Percentiles rank a stretch among this genome's conserved stretches.
Conservation (phyloP, 2,113 vertebrate species). For the Epinephelus lanceolatus region DNA sequence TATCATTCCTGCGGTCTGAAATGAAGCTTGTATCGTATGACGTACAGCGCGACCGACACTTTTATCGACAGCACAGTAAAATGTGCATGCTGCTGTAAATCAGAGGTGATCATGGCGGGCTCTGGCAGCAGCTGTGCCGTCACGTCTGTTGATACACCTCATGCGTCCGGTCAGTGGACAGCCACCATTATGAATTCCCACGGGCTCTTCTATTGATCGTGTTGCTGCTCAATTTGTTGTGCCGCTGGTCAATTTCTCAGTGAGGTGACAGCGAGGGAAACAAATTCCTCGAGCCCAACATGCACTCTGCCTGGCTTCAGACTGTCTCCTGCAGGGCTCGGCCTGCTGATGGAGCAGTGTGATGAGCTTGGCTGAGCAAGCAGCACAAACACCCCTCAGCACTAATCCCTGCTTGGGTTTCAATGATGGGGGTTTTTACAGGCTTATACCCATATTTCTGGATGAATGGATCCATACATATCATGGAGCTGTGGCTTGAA, state of each 20-base stretch:
- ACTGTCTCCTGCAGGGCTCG: slow-evolving; percentile 22
- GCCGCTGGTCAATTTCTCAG: slow-evolving; percentile 42
- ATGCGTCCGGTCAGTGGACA: slow-evolving; percentile 13
- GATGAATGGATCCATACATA: slow-evolving; percentile 31
- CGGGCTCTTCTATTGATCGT: slow-evolving; percentile 38
- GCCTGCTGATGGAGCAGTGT: slow-evolving; percentile 54
- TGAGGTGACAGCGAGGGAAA: slow-evolving; percentile 37
- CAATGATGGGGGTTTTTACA: slow-evolving; percentile 39
- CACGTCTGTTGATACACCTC: slow-evolving; percentile 5
- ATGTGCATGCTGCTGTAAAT: slow-evolving; percentile 35
- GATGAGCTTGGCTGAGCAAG: slow-evolving; percentile 50
- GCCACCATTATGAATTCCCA: slow-evolving; percentile 20
- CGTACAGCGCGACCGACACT: slow-evolving; percentile 6
- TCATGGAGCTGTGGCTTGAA: neutral
- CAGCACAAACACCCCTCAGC: slow-evolving; percentile 46
- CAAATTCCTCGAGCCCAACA: slow-evolving; percentile 20
- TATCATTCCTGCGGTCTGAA: slow-evolving; percentile 7
- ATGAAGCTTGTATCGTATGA: slow-evolving; percentile 18
- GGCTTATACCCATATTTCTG: slow-evolving; percentile 41
- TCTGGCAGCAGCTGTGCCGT: neutral
- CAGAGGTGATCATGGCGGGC: slow-evolving; percentile 24
- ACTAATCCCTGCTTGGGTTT: slow-evolving; percentile 48
- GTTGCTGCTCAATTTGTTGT: slow-evolving; percentile 30
- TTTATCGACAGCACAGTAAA: slow-evolving; percentile 36
- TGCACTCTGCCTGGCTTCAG: neutral